These are phyloP conservation scores for Dasysyrphus albostriatus DNA, from an alignment of 2,888 invertebrate genomes.

Conservation along the genomic window DNA sequence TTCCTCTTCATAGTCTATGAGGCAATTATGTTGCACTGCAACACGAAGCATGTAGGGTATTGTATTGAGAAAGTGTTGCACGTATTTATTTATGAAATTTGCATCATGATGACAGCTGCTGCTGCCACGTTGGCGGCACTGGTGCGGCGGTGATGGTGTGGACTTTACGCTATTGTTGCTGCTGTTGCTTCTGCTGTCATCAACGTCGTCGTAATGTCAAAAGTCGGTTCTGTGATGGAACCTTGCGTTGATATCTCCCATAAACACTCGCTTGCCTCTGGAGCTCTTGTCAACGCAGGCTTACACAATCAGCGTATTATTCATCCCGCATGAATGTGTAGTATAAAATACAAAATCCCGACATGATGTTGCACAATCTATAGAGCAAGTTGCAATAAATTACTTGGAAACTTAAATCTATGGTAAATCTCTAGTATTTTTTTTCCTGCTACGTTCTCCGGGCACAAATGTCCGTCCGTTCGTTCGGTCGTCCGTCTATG, in stretches of 20 bases:
- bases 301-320: slow-evolving; percentile 62
- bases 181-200: slow-evolving; percentile 20
- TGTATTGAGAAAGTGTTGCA: slow-evolving; percentile 65
- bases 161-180: not conserved
- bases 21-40: slow-evolving; percentile 57
- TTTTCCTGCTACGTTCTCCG: slow-evolving; percentile 1
- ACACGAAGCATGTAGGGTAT: slow-evolving; percentile 27
- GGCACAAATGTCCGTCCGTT: slow-evolving; percentile 58
- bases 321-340: slow-evolving; percentile 54
- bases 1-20: slow-evolving; percentile 33
- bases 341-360: slow-evolving; percentile 29
- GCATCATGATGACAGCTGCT: slow-evolving; percentile 57
- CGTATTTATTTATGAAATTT: slow-evolving; percentile 48
- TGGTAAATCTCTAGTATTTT: slow-evolving; percentile 18
- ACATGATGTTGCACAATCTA: slow-evolving; percentile 61
- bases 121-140: not conserved
- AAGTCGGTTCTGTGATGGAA: slow-evolving; percentile 51
- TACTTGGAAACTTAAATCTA: slow-evolving; percentile 64
- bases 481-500: not conserved
- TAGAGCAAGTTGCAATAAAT: slow-evolving; percentile 61
- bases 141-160: not conserved
- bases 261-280: slow-evolving; percentile 29
- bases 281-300: slow-evolving; percentile 62
- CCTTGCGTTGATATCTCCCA: slow-evolving; percentile 35
- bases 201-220: slow-evolving; percentile 52